Evolutionary conservation across 2,113 vertebrate genomes (phyloP).

Genomic region (Amazona vittata): DNA sequence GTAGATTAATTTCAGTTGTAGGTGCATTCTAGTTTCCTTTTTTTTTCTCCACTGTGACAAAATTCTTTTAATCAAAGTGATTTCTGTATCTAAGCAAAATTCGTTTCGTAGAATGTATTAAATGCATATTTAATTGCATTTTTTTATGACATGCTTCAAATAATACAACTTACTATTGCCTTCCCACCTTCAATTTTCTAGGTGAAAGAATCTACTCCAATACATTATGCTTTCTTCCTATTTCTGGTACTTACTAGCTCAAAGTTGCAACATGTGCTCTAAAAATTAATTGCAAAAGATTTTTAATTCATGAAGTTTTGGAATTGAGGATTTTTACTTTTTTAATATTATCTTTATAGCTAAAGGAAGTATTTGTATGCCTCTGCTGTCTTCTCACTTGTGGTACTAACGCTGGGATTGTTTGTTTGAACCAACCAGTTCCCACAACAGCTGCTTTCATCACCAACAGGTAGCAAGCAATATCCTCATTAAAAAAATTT

Average conservation of each 20-base stretch:
- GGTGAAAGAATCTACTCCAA: neutral
- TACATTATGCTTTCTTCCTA: neutral
- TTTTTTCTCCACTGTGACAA: neutral
- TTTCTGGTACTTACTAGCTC: neutral
- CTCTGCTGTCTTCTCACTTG: neutral
- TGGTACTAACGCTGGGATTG: neutral
- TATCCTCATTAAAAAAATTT: neutral
- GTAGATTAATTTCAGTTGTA: neutral
- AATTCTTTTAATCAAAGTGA: neutral
- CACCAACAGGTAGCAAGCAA: neutral
- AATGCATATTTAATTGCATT: neutral
- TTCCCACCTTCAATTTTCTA: neutral
- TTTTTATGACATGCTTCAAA: neutral
- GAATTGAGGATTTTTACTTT: neutral
- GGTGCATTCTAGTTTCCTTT: neutral
- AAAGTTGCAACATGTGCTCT: neutral
- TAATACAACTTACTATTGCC: neutral
- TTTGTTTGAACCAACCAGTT: neutral
- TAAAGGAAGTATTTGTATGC: neutral
- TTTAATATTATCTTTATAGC: neutral
- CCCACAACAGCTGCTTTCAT: neutral
- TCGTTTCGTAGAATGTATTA: neutral
- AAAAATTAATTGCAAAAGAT: neutral
- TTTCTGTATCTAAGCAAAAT: neutral
- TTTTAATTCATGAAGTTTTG: neutral